Base-by-base conservation (phyloP, 2,888 invertebrate species). In the Nomada ruficornis region DNA sequence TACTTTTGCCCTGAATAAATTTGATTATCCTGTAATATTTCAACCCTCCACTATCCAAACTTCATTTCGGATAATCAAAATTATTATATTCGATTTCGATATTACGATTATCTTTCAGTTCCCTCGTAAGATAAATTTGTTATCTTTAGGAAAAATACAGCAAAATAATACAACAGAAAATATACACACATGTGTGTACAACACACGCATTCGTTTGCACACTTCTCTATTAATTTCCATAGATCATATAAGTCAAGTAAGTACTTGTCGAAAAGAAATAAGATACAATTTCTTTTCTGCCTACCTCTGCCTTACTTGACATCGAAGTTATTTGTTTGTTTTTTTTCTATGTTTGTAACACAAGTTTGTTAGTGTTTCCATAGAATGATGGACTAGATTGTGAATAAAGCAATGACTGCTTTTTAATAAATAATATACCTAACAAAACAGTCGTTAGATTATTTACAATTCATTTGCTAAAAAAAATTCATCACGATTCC, bases 91-190 rank as follows among this genome's bases (percentile, higher is more conserved):
- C 68, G 29, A 70, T 13, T 54, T 65, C 44, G 15, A 13, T n/a
- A 57, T 42, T 59, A 44, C 69, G 23, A 62, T n/a, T 15, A 23
- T 50, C 26, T 54, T 59, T 42, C 7, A 64, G 36, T 47, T 52
- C n/a, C 13, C 52, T n/a, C 54, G 67, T 64, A 78, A 60, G 71
- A n/a, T 60, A 67, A 80, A 65, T 62, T 42, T 59, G 55, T 64
- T n/a, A 47, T 44, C 55, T 65, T 57, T 63, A 71, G 77, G 64
- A 57, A 83, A 77, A 82, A 80, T 80, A 78, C 80, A 85, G 78
- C 60, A 81, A 87, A 85, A 83, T 54, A 78, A 83, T 78, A 74
- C 67, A 81, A 82, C 77, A 70, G 59, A 82, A 71, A 75, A 72
- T 76, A 77, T 63, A 76, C 78, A 82, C 67, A 42, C 74, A 47